Conservation (phyloP, 2,113 vertebrate species). For the Archocentrus centrarchus region DNA sequence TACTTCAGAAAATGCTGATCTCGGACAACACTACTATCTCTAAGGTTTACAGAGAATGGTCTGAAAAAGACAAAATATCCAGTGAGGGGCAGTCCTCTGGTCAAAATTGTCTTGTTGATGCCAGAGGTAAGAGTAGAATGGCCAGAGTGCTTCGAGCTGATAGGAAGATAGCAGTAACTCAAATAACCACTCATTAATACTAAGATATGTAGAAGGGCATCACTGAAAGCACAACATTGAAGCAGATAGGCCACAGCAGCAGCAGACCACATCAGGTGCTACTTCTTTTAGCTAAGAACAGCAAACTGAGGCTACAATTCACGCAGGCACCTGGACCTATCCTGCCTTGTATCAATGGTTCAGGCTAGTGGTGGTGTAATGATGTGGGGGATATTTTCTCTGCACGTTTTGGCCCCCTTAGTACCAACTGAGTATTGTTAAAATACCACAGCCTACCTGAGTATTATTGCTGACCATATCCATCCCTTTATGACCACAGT, state of each 20-base stretch:
- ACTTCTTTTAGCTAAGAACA: not conserved
- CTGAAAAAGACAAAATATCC: not conserved
- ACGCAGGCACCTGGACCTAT: not conserved
- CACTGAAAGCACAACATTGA: too few species aligned
- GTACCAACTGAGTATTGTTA: not conserved
- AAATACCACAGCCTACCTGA: not conserved
- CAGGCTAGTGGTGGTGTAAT: not conserved
- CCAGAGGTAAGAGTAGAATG: not conserved
- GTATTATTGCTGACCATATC: too few species aligned
- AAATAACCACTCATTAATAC: not conserved
- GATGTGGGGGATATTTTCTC: not conserved
- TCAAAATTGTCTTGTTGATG: not conserved
- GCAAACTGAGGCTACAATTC: not conserved
- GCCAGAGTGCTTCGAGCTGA: not conserved
- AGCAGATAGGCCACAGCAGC: too few species aligned
- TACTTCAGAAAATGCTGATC: not conserved
- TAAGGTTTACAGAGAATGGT: not conserved
- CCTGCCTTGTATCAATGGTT: not conserved
- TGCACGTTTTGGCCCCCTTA: not conserved
- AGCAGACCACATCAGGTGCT: too few species aligned
- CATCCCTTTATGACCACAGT: too few species aligned
- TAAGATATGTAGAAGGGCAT: too few species aligned
- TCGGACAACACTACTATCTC: accelerated
- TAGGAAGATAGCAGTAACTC: not conserved
- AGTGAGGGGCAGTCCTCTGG: not conserved